Evolutionary conservation across 1,140 invertebrate species (phyloP), one percentile per base, ranked within the genome.

Genomic region (Lerema accius): DNA sequence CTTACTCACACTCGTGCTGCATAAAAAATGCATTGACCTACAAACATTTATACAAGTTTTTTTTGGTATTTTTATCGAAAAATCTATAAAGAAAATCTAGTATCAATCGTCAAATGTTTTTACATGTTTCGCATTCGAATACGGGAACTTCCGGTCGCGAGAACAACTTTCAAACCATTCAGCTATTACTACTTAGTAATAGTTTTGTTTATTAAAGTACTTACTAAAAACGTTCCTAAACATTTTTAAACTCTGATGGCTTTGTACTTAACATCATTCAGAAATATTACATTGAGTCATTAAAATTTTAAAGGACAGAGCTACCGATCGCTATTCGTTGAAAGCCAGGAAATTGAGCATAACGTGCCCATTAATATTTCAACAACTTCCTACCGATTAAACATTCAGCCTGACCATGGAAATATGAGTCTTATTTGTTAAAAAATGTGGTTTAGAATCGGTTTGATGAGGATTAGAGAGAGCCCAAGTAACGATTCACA

Each of bases 271-370:
- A 11, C 11, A 37, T 11, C 14, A 58, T 19, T 32, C 53, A 46
- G 42, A 58, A 58, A 46, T 58, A 45, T 63, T 67, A 67, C 66
- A 75, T 51, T 63, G 60, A 78, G 60, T 67, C 59, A 73, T 78
- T 78, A 74, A 76, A 65, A 79, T 78, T 79, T 81, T 77, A 81
- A 72, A 81, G 72, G 67, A 69, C 76, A 49, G 71, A 79, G 75
- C 76, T 71, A 75, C 77, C 80, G 69, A 77, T 80, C 72, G 69
- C 75, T 74, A 66, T 78, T 78, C 73, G 80, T 78, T 78, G 76
- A 84, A 81, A 80, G 78, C 80, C 78, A 82, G 82, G 82, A 87
- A 87, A 85, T 85, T 87, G 84, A 78, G 79, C 79, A 82, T 84
- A 85, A 82, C 77, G 75, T 67, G 67, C 63, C 73, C 73, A 82